A percentile compares a stretch with the other conserved stretches of the same genome.
Evolutionary conservation across 1,140 invertebrate genomes (phyloP).

Genomic region (Sitodiplosis mosellana): DNA sequence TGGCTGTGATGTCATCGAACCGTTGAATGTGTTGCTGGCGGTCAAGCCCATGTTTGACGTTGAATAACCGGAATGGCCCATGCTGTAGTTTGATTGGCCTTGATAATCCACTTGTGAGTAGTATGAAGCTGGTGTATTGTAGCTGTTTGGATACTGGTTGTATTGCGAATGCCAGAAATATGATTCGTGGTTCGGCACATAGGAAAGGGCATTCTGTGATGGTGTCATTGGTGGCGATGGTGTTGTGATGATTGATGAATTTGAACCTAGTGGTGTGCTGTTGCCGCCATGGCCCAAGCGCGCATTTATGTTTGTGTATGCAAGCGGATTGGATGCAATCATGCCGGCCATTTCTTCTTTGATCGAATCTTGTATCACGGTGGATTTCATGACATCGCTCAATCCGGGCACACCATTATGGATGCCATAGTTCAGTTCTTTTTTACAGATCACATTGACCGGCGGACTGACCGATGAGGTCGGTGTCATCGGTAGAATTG

Average conservation of each 20-base stretch:
- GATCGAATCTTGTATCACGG: slow-evolving; percentile 17
- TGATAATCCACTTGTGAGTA: slow-evolving; percentile 41
- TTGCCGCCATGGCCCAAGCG: slow-evolving; percentile 29
- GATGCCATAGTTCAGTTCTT: slow-evolving; percentile 18
- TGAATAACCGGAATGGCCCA: slow-evolving; percentile 22
- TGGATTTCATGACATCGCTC: not conserved
- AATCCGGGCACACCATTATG: not conserved
- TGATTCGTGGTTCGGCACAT: slow-evolving; percentile 24
- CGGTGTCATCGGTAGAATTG: slow-evolving; percentile 34
- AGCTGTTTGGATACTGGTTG: slow-evolving; percentile 36
- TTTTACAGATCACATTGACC: slow-evolving; percentile 39
- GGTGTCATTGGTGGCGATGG: slow-evolving; percentile 40
- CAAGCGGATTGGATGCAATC: not conserved
- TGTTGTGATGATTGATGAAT: slow-evolving; percentile 41
- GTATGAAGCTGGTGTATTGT: slow-evolving; percentile 30
- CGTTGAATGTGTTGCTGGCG: slow-evolving; percentile 19
- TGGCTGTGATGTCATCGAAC: slow-evolving; percentile 22
- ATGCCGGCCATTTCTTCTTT: slow-evolving; percentile 11
- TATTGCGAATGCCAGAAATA: slow-evolving; percentile 27
- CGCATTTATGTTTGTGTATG: slow-evolving; percentile 15
- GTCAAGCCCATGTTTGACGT: slow-evolving; percentile 22
- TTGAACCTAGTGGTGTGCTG: slow-evolving; percentile 39
- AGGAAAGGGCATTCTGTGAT: slow-evolving; percentile 15
- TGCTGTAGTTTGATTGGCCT: slow-evolving; percentile 25
- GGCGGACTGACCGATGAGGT: slow-evolving; percentile 40